These are phyloP conservation scores for Liopterus haemorrhoidalis DNA, from an alignment of 2,888 invertebrate species.

Conservation along the genomic window DNA sequence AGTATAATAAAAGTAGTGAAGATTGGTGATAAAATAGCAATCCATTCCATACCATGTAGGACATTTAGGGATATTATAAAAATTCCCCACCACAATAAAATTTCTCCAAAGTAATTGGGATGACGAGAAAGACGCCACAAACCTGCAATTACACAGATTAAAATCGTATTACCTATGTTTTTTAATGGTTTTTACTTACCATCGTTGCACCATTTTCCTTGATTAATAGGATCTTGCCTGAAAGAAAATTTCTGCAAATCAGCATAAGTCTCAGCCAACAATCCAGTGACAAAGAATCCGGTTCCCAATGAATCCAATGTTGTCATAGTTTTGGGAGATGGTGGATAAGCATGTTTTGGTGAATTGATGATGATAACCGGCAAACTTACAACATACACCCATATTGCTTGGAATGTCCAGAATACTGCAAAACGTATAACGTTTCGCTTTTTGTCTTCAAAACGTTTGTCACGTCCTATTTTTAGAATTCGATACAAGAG, in stretches of 20 bases:
- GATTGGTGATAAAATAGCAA: slow-evolving; percentile 78
- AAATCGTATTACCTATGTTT: neutral
- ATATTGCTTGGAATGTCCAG: slow-evolving; percentile 87
- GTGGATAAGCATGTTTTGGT: slow-evolving; percentile 67
- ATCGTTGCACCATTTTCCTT: slow-evolving; percentile 89
- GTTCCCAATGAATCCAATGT: slow-evolving; percentile 81
- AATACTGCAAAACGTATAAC: slow-evolving; percentile 85
- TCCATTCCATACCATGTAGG: slow-evolving; percentile 78
- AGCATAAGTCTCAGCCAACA: slow-evolving; percentile 83
- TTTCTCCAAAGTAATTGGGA: slow-evolving; percentile 93
- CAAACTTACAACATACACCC: slow-evolving; percentile 87
- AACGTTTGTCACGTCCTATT: slow-evolving; percentile 84
- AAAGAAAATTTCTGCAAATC: slow-evolving; percentile 90
- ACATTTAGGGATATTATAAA: slow-evolving; percentile 84
- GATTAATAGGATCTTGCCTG: slow-evolving; percentile 79
- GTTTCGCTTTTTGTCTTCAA: slow-evolving; percentile 82
- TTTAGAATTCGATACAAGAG: slow-evolving; percentile 85
- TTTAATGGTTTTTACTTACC: slow-evolving; percentile 49
- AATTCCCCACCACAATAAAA: slow-evolving; percentile 90
- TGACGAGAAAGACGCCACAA: slow-evolving; percentile 60
- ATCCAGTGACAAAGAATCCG: slow-evolving; percentile 75
- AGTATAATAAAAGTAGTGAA: slow-evolving; percentile 83
- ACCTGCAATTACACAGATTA: slow-evolving; percentile 34
- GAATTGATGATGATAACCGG: slow-evolving; percentile 89
- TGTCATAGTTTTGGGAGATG: slow-evolving; percentile 79